Evolutionary conservation across 2,797 vertebrate species (phyloP).

Genomic region (Argyrosomus regius): DNA sequence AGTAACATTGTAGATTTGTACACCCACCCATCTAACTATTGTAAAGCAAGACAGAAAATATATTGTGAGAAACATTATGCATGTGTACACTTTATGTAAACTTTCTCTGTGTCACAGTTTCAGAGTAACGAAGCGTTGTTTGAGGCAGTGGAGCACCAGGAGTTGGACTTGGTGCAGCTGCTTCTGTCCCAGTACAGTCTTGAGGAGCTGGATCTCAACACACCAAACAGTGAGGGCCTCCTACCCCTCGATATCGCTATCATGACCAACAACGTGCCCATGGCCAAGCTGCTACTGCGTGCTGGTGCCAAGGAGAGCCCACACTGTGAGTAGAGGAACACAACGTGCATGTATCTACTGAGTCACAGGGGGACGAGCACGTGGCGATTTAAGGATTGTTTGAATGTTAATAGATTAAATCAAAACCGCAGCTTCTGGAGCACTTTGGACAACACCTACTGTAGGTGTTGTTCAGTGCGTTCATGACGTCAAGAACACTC

Average conservation of each 20-base stretch:
- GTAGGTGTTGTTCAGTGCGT: not conserved
- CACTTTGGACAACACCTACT: not conserved
- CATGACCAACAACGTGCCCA: conserved; percentile 95
- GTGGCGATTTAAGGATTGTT: not conserved
- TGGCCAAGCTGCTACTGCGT: conserved; percentile 90
- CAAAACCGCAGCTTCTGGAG: not conserved
- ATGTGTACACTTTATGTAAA: not conserved
- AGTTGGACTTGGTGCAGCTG: conserved; percentile 90
- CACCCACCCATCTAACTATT: not conserved
- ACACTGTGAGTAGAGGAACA: conserved; percentile 90
- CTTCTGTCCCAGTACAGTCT: conserved; percentile 91
- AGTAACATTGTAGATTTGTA: conserved; percentile 16
- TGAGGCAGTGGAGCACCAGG: conserved; percentile 94
- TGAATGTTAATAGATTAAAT: not conserved
- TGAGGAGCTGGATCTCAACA: conserved; percentile 94
- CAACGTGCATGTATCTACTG: not conserved
- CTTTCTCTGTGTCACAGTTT: conserved; percentile 81
- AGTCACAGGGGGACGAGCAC: not conserved
- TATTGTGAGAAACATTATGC: not conserved
- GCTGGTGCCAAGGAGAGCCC: conserved; percentile 94
- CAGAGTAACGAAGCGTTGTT: conserved; percentile 92
- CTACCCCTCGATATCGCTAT: conserved; percentile 93
- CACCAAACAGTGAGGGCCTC: conserved; percentile 95
- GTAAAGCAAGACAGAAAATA: conserved; percentile 1
- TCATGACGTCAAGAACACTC: not conserved